Percentiles rank a stretch among this genome's conserved stretches.
phyloP scores from a whole-genome alignment of 2,797 vertebrate genomes.

The Acanthiza pusilla region DNA sequence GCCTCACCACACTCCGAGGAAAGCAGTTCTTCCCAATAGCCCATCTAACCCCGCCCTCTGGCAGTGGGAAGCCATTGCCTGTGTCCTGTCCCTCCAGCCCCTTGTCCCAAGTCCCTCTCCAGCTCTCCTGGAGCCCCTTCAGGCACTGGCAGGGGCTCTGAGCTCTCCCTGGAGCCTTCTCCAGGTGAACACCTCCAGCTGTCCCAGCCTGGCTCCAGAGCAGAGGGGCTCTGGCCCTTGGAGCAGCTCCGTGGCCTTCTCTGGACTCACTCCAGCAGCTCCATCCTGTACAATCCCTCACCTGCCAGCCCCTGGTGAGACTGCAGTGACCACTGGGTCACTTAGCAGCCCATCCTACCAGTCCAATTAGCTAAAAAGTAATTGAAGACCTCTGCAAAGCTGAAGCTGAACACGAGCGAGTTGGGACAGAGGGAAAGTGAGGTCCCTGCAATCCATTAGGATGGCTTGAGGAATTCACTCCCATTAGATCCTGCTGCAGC shows the following conservation, averaged over 20 bases:
- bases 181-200: not conserved
- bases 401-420: not conserved
- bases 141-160: not conserved
- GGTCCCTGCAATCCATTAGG: slow-evolving; percentile 28
- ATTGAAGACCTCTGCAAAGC: not conserved
- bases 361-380: not conserved
- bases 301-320: not conserved
- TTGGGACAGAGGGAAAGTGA: slow-evolving; percentile 12
- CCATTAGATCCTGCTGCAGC: slow-evolving; percentile 8
- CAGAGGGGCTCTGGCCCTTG: not conserved
- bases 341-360: not conserved
- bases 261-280: fast-evolving
- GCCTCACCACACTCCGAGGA: not conserved
- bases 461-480: slow-evolving; percentile 30
- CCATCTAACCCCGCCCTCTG: fast-evolving
- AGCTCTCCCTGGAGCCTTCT: not conserved
- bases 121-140: not conserved
- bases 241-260: not conserved
- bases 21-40: not conserved
- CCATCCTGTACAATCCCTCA: not conserved
- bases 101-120: not conserved
- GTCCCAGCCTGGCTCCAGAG: not conserved
- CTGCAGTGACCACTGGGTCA: not conserved
- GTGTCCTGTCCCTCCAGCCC: not conserved
- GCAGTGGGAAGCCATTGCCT: not conserved